These are phyloP conservation scores for Eurytemora carolleeae DNA, from an alignment of 1,140 invertebrate genomes.

Conservation along the genomic window DNA sequence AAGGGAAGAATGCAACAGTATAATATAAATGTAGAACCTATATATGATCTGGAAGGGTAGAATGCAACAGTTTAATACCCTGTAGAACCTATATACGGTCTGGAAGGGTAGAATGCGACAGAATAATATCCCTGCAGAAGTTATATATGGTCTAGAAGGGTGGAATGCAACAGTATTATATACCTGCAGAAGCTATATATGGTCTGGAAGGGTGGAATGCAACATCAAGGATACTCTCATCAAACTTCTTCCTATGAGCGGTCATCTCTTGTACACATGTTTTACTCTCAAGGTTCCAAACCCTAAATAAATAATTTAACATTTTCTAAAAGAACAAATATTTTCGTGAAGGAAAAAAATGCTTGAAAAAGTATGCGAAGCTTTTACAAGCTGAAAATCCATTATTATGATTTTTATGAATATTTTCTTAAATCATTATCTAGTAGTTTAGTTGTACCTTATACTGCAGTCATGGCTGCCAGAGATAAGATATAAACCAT, in stretches of 20 bases:
- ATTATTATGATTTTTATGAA: neutral
- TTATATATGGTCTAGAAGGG: constrained; percentile 91
- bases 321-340: neutral
- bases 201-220: constrained; percentile 96
- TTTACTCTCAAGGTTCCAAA: constrained; percentile 98
- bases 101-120: no score
- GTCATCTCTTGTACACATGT: constrained; percentile 98
- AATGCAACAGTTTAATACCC: no score
- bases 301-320: constrained; percentile 37
- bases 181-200: constrained; percentile 89
- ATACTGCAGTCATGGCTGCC: constrained; percentile 47
- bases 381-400: neutral
- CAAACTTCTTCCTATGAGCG: constrained; percentile 97
- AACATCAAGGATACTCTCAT: constrained; percentile 95
- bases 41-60: no score
- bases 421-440: neutral
- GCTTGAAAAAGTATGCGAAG: neutral
- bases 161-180: constrained; percentile 84
- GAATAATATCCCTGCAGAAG: constrained; percentile 57
- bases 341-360: neutral
- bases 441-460: neutral
- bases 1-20: constrained; percentile 97
- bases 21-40: constrained; percentile 71
- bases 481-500: constrained; percentile 91
- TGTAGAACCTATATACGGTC: no score